Conservation (phyloP, 2,888 invertebrate genomes). For the Ornithoptera priamus region DNA sequence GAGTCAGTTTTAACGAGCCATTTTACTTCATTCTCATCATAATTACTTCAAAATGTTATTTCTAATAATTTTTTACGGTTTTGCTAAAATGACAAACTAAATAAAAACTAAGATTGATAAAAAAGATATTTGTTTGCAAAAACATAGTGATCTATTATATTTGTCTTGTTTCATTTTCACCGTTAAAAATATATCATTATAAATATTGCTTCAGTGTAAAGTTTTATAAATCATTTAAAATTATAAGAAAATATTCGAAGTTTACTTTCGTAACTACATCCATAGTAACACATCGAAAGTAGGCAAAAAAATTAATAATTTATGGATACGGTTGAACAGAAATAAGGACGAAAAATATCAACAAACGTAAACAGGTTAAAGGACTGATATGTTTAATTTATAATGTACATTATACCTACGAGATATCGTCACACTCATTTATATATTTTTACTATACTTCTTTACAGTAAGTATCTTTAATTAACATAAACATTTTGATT, state of each 20-base stretch:
- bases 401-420: not conserved
- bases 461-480: not conserved
- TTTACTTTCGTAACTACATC: not conserved
- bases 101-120: no score
- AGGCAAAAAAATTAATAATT: constrained; percentile 9
- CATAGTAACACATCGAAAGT: constrained; percentile 3
- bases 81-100: no score
- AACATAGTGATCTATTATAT: no score
- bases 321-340: constrained; percentile 5
- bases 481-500: no score
- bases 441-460: not conserved
- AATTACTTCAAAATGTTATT: no score
- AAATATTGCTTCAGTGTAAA: not conserved
- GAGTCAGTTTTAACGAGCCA: no score
- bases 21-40: no score
- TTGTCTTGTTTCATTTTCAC: no score
- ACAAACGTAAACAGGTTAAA: not conserved
- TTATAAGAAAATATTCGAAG: not conserved
- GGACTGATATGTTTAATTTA: not conserved
- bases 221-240: not conserved
- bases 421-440: not conserved
- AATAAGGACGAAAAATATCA: not conserved
- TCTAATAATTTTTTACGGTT: no score
- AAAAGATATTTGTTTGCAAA: no score
- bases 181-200: no score